Percentiles rank a stretch among this genome's conserved stretches.
phyloP scores from a whole-genome alignment of 2,113 vertebrate genomes.

The Leucopternis melanops region DNA sequence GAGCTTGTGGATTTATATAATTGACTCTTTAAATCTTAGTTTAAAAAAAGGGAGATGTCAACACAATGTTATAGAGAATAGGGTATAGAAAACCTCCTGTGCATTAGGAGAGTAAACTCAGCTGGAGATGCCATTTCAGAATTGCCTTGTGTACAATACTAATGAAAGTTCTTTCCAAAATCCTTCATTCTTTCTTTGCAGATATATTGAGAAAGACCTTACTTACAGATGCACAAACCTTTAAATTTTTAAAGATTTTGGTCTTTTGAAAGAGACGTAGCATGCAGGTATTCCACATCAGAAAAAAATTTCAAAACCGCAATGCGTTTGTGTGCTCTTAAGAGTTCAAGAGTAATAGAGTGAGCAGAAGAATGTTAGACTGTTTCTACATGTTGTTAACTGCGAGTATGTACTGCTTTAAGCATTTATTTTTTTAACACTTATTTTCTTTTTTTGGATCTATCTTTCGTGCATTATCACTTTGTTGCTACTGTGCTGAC shows the following conservation, averaged over 20 bases:
- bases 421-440: not conserved
- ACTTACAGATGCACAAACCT: not conserved
- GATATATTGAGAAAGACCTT: not conserved
- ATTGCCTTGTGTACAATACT: not conserved
- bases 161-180: not conserved
- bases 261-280: not conserved
- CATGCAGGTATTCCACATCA: not conserved
- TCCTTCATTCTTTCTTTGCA: not conserved
- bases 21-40: not conserved
- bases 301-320: not conserved
- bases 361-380: not conserved
- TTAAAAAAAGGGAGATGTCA: not conserved
- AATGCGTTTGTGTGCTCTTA: not conserved
- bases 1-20: not conserved
- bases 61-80: not conserved
- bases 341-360: not conserved
- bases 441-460: not conserved
- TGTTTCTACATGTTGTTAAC: not conserved
- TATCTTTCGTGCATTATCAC: not conserved
- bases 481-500: not conserved
- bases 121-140: not conserved
- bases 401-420: not conserved
- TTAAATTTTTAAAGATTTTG: not conserved
- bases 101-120: not conserved
- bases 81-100: not conserved